Conservation (phyloP, 2,113 vertebrate species). For the Pithys albifrons region DNA sequence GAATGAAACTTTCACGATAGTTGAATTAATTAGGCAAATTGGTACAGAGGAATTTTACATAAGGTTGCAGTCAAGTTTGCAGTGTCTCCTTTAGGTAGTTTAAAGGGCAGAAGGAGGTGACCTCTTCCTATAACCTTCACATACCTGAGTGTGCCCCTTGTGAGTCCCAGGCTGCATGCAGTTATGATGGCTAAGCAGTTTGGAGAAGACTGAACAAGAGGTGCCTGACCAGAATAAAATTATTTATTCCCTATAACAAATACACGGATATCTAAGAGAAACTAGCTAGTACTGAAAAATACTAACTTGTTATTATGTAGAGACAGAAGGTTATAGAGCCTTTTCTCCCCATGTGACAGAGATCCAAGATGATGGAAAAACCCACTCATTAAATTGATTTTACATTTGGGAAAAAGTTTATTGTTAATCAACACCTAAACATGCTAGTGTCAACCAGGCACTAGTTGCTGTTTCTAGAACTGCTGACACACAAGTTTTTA, state of each 20-base stretch:
- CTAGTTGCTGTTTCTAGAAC: not conserved
- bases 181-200: fast-evolving
- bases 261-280: not conserved
- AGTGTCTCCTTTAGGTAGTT: not conserved
- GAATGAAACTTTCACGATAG: not conserved
- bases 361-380: not conserved
- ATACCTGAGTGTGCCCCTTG: not conserved
- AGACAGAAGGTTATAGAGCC: not conserved
- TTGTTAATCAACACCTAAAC: not conserved
- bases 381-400: not conserved
- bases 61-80: not conserved
- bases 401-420: not conserved
- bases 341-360: not conserved
- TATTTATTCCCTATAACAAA: not conserved
- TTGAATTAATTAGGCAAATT: not conserved
- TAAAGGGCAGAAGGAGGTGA: not conserved
- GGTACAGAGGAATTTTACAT: not conserved
- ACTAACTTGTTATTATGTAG: not conserved
- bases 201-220: not conserved
- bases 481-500: not conserved
- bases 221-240: not conserved
- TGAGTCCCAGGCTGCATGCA: not conserved
- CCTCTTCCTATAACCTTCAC: not conserved
- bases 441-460: not conserved
- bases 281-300: not conserved